phyloP scores from a whole-genome alignment of 2,797 vertebrate species.

The Hapalemur alaotrensis region DNA sequence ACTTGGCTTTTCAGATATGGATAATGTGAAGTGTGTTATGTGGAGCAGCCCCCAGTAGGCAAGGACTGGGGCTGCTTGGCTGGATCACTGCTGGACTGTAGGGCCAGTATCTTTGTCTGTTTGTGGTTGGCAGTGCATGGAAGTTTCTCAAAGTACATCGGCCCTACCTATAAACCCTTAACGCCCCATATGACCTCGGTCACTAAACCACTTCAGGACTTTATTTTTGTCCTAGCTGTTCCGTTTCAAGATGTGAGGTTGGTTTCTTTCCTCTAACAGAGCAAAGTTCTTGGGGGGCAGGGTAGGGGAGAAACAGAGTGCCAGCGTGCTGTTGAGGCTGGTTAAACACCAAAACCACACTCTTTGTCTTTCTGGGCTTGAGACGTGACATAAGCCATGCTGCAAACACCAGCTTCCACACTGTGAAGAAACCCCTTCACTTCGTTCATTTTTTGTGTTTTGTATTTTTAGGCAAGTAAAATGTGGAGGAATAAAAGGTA shows the following conservation, averaged over 20 bases:
- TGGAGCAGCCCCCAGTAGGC: neutral
- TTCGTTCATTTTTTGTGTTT: slow-evolving; percentile 30
- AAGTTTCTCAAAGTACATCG: slow-evolving; percentile 74
- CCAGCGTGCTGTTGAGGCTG: slow-evolving; percentile 94
- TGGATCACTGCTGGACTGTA: slow-evolving; percentile 23
- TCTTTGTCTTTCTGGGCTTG: slow-evolving; percentile 88
- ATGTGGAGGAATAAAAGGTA: neutral
- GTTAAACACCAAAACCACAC: slow-evolving; percentile 94
- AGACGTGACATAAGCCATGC: slow-evolving; percentile 94
- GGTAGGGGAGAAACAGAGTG: slow-evolving; percentile 89
- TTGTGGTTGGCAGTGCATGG: slow-evolving; percentile 75
- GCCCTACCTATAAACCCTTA: slow-evolving; percentile 69
- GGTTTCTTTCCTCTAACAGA: slow-evolving; percentile 86
- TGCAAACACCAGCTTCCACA: slow-evolving; percentile 73
- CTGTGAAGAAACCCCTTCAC: slow-evolving; percentile 64
- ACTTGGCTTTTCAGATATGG: slow-evolving; percentile 54
- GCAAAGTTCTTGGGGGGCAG: slow-evolving; percentile 76
- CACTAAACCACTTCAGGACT: slow-evolving; percentile 87
- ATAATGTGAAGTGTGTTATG: slow-evolving; percentile 68
- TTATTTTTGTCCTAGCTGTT: slow-evolving; percentile 84
- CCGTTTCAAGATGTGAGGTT: slow-evolving; percentile 86
- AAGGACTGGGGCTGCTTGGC: neutral
- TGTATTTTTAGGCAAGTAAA: slow-evolving; percentile 55
- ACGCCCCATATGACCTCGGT: slow-evolving; percentile 82
- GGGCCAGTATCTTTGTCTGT: slow-evolving; percentile 42